Conservation (phyloP, 64 coral and sea anemone genomes). For the Platygyra sinensis region DNA sequence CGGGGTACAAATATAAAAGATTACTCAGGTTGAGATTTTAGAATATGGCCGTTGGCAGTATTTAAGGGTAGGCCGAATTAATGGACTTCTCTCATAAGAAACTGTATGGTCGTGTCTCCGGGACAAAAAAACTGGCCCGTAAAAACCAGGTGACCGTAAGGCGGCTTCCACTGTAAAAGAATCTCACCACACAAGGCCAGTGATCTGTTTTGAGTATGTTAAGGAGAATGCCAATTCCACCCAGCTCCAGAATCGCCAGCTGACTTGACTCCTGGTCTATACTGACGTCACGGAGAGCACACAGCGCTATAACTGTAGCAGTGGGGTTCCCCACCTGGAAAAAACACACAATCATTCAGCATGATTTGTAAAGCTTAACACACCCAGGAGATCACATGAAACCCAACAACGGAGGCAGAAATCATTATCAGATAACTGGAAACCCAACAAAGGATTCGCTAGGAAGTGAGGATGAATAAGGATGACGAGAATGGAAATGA, state of each 20-base stretch:
- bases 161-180: too few relatives aligned
- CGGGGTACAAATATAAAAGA: too few relatives aligned
- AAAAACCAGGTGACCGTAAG: too few relatives aligned
- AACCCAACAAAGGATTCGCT: neutral
- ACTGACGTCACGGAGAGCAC: constrained; percentile 77
- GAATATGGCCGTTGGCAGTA: too few relatives aligned
- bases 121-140: too few relatives aligned
- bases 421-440: too few relatives aligned
- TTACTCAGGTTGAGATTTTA: too few relatives aligned
- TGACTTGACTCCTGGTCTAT: constrained; percentile 70
- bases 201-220: constrained; percentile 87
- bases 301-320: constrained; percentile 85
- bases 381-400: neutral
- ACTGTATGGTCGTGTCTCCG: too few relatives aligned
- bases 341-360: neutral
- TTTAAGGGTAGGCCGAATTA: too few relatives aligned
- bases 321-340: constrained; percentile 88
- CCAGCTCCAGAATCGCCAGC: constrained; percentile 68
- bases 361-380: neutral
- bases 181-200: constrained; percentile 77
- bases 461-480: too few relatives aligned
- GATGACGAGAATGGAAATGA: too few relatives aligned
- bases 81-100: too few relatives aligned
- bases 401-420: neutral
- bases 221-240: constrained; percentile 66